Base-by-base conservation (phyloP, 2,797 vertebrate genomes). In the Coreius guichenoti region DNA sequence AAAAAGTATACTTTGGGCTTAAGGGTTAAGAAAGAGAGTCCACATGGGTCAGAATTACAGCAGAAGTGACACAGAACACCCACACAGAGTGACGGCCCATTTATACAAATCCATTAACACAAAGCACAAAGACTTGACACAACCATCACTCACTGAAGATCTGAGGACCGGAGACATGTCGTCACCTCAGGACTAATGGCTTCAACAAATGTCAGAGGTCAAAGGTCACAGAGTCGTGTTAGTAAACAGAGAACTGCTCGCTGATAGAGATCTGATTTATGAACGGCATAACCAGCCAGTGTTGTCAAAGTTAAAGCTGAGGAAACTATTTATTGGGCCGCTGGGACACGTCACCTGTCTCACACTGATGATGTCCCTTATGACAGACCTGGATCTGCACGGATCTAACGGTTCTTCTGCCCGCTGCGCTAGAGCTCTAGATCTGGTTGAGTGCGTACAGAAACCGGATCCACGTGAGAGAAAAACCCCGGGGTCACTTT, bases 201-300 rank as follows among this genome's bases (percentile, higher is more conserved):
- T 56, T n/a, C 39, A 49, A 82, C 73, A 77, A 83, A 77, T 77
- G 87, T 67, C 61, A 83, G 39, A 86, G 87, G 75, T 83, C 58
- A 80, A 69, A 80, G 49, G 80, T 86, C 84, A 74, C 8, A 26
- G 58, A 63, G 47, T 75, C 5, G 17, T 80, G 87, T 74, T 58
- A 67, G 83, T 85, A 82, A 85, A 88, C 80, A 79, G 68, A 81
- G 81, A 75, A 5, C 29, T 19, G 21, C 72, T 51, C 26, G 12
- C 26, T 51, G 81, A 83, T 76, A 76, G 21, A 67, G 29, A 76
- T 76, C 72, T 83, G 87, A 73, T 85, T 80, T 73, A 80, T 65
- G 76, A 80, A 80, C 4, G 9, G 26, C 5, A 63, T n/a, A 75
- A 49, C 47, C 45, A 51, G 58, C 14, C 43, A 26, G 8, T 39